These are phyloP conservation scores for Bombyx huttoni DNA, from an alignment of 2,888 invertebrate species.

Conservation along the genomic window DNA sequence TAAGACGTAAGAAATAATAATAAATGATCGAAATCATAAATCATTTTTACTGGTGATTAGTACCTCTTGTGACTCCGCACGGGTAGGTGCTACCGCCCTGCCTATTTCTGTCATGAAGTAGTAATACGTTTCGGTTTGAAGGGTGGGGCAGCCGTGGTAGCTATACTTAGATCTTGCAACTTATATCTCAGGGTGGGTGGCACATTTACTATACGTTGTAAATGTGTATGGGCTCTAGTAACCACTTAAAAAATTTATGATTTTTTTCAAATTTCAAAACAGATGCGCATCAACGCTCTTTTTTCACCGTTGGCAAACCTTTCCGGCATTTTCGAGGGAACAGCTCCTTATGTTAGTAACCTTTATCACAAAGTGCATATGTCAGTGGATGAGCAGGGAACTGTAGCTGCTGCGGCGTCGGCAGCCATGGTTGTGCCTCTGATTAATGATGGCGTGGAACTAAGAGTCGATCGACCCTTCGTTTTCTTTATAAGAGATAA, in stretches of 20 bases:
- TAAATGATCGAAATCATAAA: too few species aligned
- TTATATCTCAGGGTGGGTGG: too few species aligned
- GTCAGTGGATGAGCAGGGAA: constrained; percentile 77
- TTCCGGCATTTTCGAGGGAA: constrained; percentile 60
- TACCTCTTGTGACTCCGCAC: too few species aligned
- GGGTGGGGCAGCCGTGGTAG: too few species aligned
- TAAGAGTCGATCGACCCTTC: constrained; percentile 76
- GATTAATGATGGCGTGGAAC: constrained; percentile 63
- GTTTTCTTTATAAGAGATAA: constrained; percentile 76
- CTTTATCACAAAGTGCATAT: constrained; percentile 76
- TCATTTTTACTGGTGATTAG: too few species aligned
- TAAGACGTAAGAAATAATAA: too few species aligned
- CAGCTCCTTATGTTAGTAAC: constrained; percentile 56
- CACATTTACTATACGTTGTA: too few species aligned
- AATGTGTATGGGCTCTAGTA: background rate
- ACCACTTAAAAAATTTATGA: background rate
- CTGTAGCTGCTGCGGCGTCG: constrained; percentile 75
- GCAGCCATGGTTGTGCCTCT: constrained; percentile 73
- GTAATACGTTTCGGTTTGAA: too few species aligned
- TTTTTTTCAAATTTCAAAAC: constrained; percentile 4
- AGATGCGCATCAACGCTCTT: constrained; percentile 73
- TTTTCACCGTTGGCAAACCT: constrained; percentile 73
- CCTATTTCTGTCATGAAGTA: too few species aligned
- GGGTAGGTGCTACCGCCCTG: too few species aligned
- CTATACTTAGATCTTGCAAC: too few species aligned